Evolutionary conservation across 2,797 vertebrate species (phyloP), one percentile per base, ranked within the genome.

Genomic region (Sebastes elongatus): DNA sequence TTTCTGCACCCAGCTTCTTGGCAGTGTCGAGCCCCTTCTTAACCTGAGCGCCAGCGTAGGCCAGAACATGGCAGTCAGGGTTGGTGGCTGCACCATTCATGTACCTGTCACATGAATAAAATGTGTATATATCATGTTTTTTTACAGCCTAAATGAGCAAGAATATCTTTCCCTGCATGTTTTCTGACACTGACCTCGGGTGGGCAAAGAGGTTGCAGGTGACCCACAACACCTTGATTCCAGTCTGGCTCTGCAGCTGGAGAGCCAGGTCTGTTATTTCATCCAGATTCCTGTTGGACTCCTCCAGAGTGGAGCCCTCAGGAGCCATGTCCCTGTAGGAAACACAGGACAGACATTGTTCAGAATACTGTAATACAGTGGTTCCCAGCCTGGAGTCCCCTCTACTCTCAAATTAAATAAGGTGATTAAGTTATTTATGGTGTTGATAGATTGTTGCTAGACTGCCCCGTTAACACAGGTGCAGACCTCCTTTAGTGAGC

Each of bases 131-230:
- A 33, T 33, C 2, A 32, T 25, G 13, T 6, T 6, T 3, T 55
- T 60, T n/a, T 64, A 13, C 16, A 52, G 4, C 7, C 28, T 18
- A 23, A 28, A 63, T 18, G 22, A 60, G 5, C 4, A 52, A 35
- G 2, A 66, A 27, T 2, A 0, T 56, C 11, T 28, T 61, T 28
- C 3, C 13, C 1, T 33, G 32, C 10, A 42, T 0, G 18, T 8
- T 35, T 52, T 20, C 23, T 52, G 28, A 30, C 3, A 56, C 80
- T 78, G 66, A 94, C 94, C 94, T 92, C 22, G 85, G 83, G 81
- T 95, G 91, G 55, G 93, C 86, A 55, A 95, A 95, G 68, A 95
- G 93, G 87, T 95, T 95, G 83, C 94, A 95, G 74, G 94, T 95
- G 73, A 94, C 83, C 95, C 94, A 95, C 74, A 95, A 87, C 71